Conservation (phyloP, 1,140 invertebrate genomes). For the Antheraea pernyi region DNA sequence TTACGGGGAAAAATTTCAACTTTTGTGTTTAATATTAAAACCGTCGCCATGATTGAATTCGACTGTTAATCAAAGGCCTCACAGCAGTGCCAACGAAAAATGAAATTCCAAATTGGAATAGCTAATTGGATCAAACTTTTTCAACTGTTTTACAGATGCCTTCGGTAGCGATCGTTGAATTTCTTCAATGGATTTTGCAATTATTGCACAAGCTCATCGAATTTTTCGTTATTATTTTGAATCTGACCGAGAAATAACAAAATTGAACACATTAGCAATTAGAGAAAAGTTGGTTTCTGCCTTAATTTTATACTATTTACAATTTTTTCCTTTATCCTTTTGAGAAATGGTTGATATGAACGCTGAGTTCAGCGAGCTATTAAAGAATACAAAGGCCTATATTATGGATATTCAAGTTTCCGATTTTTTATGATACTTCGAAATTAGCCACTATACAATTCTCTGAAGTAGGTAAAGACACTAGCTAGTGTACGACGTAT, state of each 20-base stretch:
- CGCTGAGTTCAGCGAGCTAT: too few relatives aligned
- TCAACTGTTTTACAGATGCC: conserved; percentile 36
- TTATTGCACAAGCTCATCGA: neutral
- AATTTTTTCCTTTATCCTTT: too few relatives aligned
- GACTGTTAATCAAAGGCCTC: conserved; percentile 37
- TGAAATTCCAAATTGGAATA: conserved; percentile 33
- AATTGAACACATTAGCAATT: neutral
- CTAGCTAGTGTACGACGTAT: too few relatives aligned
- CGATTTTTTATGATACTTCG: too few relatives aligned
- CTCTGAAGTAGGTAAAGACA: too few relatives aligned
- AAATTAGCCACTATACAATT: too few relatives aligned
- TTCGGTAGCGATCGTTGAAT: neutral
- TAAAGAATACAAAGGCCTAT: too few relatives aligned
- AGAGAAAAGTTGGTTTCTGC: neutral
- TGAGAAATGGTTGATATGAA: too few relatives aligned
- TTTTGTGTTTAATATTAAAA: neutral
- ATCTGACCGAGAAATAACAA: neutral
- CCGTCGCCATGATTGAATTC: conserved; percentile 19
- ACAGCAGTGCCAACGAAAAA: conserved; percentile 18
- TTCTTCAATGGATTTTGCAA: neutral
- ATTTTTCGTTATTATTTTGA: too few relatives aligned
- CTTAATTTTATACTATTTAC: too few relatives aligned
- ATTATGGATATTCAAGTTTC: too few relatives aligned
- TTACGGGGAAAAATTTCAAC: neutral
- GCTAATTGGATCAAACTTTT: conserved; percentile 41